These are phyloP conservation scores for Hyalella azteca DNA, from an alignment of 2,888 invertebrate species.

Conservation along the genomic window DNA sequence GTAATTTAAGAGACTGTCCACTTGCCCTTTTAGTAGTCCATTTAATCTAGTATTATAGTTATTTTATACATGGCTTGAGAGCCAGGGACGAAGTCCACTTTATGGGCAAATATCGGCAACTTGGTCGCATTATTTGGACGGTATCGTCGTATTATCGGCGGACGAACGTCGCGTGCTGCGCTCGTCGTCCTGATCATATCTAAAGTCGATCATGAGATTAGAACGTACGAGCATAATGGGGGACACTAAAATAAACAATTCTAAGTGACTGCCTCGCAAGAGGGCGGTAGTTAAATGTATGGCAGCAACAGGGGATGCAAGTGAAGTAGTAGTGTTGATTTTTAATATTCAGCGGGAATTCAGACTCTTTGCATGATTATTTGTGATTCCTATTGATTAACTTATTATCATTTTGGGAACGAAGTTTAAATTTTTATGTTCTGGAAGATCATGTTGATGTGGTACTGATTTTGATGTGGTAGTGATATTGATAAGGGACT, in stretches of 20 bases:
- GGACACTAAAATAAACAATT: constrained; percentile 17
- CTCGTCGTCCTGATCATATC: constrained; percentile 13
- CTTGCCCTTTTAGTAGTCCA: constrained; percentile 30
- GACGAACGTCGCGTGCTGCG: neutral
- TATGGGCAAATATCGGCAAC: constrained; percentile 23
- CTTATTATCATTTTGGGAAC: too few species aligned
- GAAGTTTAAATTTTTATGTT: too few species aligned
- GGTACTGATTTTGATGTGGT: too few species aligned
- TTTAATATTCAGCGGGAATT: too few species aligned
- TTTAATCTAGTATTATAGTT: constrained; percentile 34
- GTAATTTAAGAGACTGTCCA: constrained; percentile 23
- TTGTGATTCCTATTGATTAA: too few species aligned
- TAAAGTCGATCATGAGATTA: constrained; percentile 22
- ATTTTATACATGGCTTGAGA: constrained; percentile 34
- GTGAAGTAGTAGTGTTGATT: too few species aligned
- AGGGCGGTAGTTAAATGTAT: too few species aligned
- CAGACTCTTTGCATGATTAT: too few species aligned
- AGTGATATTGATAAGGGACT: too few species aligned
- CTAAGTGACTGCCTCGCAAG: neutral
- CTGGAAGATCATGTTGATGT: too few species aligned
- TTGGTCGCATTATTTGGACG: too few species aligned
- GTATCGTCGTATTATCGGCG: constrained; percentile 28
- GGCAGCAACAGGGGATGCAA: too few species aligned
- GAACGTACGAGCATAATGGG: constrained; percentile 5
- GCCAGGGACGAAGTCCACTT: constrained; percentile 5